phyloP scores from a whole-genome alignment of 2,113 vertebrate species.

The Alaudala cheleensis region DNA sequence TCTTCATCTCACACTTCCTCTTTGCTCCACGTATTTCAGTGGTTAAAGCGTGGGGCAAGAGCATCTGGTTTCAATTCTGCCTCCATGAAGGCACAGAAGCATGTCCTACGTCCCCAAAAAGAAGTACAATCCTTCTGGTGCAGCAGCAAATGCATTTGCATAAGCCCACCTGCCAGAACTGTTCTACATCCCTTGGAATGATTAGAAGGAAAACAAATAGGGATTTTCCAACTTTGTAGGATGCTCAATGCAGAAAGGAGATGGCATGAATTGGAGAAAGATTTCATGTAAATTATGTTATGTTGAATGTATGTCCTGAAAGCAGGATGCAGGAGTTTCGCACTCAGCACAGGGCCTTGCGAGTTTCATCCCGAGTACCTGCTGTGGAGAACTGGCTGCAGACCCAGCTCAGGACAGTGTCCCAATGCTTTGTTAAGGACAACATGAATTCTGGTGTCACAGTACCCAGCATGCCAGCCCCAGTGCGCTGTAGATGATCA shows the following conservation, averaged over 20 bases:
- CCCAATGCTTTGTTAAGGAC: background rate
- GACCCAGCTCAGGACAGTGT: background rate
- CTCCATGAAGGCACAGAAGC: background rate
- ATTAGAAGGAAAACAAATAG: background rate
- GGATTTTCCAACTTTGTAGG: background rate
- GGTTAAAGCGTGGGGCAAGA: constrained; percentile 14
- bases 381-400: background rate
- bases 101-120: background rate
- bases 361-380: background rate
- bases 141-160: background rate
- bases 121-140: background rate
- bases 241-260: background rate
- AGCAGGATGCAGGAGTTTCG: background rate
- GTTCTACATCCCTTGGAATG: background rate
- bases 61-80: constrained; percentile 58
- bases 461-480: background rate
- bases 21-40: constrained; percentile 31
- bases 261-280: background rate
- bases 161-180: constrained; percentile 2
- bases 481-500: background rate
- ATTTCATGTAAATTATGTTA: background rate
- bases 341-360: accelerated
- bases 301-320: background rate
- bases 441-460: background rate
- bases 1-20: constrained; percentile 3